Evolutionary conservation across 2,888 invertebrate species (phyloP).

Genomic region (Rhogogaster chlorosoma): DNA sequence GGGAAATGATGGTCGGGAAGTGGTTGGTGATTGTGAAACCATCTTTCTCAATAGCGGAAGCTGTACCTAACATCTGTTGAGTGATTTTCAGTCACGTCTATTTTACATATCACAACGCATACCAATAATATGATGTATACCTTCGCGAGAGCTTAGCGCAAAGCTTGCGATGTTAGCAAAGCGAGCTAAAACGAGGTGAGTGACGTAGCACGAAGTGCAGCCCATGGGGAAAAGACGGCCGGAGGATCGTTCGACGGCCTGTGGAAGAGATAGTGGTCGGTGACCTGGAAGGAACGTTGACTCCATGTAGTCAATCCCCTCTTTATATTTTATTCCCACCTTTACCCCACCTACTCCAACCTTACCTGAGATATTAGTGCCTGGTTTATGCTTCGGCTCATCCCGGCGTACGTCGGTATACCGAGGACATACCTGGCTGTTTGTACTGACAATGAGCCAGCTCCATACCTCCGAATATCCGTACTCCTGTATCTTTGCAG

Average conservation of each 20-base stretch:
- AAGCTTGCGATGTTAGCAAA: constrained; percentile 14
- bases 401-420: constrained; percentile 38
- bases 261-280: constrained; percentile 74
- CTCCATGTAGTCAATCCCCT: constrained; percentile 76
- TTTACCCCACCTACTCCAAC: constrained; percentile 62
- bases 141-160: constrained; percentile 52
- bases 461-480: constrained; percentile 11
- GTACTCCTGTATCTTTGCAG: constrained; percentile 7
- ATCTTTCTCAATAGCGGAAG: background rate
- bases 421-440: constrained; percentile 6
- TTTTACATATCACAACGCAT: background rate
- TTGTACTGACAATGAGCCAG: constrained; percentile 11
- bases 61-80: background rate
- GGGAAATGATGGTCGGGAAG: background rate
- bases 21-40: background rate
- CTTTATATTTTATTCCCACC: constrained; percentile 70
- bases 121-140: background rate
- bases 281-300: constrained; percentile 78
- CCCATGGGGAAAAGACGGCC: constrained; percentile 59
- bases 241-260: constrained; percentile 64
- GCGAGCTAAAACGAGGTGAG: constrained; percentile 12
- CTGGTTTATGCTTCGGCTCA: constrained; percentile 19
- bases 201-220: constrained; percentile 37
- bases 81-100: constrained; percentile 10
- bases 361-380: constrained; percentile 57